A percentile compares a stretch with the other conserved stretches of the same genome.
phyloP scores from a whole-genome alignment of 2,113 vertebrate species.

The Nothoprocta perdicaria region DNA sequence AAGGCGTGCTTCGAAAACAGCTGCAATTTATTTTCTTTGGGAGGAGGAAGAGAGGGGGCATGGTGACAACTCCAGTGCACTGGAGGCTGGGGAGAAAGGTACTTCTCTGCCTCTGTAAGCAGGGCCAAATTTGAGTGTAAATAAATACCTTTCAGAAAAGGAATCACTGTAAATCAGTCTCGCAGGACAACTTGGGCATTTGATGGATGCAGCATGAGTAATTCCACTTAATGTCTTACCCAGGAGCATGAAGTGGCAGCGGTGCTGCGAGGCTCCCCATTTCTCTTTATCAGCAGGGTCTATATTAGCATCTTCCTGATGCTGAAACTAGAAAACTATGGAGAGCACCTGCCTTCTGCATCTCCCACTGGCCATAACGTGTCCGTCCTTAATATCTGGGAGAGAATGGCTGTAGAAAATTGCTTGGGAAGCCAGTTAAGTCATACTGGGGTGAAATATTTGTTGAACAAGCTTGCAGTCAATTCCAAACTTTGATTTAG shows the following conservation, averaged over 20 bases:
- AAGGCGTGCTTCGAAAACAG: conserved; percentile 41
- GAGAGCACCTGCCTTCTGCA: not conserved
- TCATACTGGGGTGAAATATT: not conserved
- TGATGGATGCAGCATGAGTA: not conserved
- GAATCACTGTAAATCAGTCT: conserved; percentile 41
- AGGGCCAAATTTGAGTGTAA: conserved; percentile 13
- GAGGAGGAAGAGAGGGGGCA: not conserved
- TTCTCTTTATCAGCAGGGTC: not conserved
- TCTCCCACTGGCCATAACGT: not conserved
- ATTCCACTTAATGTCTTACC: not conserved
- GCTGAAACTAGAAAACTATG: not conserved
- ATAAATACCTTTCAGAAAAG: conserved; percentile 39
- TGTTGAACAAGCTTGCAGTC: not conserved
- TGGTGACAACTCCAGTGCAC: not conserved
- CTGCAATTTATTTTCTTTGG: conserved; percentile 22
- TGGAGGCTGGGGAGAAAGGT: conserved; percentile 15
- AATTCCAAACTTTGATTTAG: not conserved
- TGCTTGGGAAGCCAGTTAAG: not conserved
- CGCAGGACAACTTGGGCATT: not conserved
- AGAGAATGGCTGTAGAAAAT: not conserved
- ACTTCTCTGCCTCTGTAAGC: conserved; percentile 19
- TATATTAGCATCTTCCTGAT: not conserved
- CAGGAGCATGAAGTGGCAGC: not conserved
- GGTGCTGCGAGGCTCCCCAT: not conserved
- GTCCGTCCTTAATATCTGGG: not conserved